Conservation (phyloP, 2,113 vertebrate species). For the Gracilinanus agilis region DNA sequence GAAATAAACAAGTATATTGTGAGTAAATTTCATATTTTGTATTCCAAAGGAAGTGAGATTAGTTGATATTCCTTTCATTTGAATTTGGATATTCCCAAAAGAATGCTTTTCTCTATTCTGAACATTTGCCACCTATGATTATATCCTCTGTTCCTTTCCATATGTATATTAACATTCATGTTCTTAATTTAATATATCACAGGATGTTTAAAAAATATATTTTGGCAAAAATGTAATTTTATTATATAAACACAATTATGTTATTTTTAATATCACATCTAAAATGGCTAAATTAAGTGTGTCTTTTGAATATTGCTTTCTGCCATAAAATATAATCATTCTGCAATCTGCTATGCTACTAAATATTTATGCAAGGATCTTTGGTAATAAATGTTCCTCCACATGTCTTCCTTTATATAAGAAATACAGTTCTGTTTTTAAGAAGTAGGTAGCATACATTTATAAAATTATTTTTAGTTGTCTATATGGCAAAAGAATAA, state of each 20-base stretch:
- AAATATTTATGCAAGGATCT: constrained; percentile 49
- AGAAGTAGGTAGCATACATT: constrained; percentile 7
- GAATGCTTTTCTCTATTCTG: constrained; percentile 1
- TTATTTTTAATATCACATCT: constrained; percentile 30
- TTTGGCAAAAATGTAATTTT: constrained; percentile 40
- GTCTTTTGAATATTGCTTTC: constrained; percentile 49
- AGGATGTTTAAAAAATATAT: constrained; percentile 38
- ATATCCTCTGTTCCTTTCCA: constrained; percentile 29
- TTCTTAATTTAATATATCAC: constrained; percentile 19
- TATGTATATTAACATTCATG: constrained; percentile 19
- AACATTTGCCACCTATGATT: constrained; percentile 4
- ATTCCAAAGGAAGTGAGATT: constrained; percentile 31
- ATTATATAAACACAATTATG: constrained; percentile 30
- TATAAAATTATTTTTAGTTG: constrained; percentile 52
- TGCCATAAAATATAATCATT: constrained; percentile 1
- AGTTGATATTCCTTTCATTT: neutral
- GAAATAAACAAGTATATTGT: constrained; percentile 6
- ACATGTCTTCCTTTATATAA: constrained; percentile 27
- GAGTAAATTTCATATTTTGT: constrained; percentile 41
- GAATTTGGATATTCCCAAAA: neutral
- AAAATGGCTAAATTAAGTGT: constrained; percentile 30
- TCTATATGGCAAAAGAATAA: constrained; percentile 9
- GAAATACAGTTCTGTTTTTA: constrained; percentile 50
- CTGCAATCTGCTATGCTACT: constrained; percentile 34
- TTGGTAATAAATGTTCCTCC: constrained; percentile 33